Percentiles rank a stretch among this genome's conserved stretches.
Evolutionary conservation across 2,888 invertebrate genomes (phyloP).

Genomic region (Petrolisthes cinctipes): DNA sequence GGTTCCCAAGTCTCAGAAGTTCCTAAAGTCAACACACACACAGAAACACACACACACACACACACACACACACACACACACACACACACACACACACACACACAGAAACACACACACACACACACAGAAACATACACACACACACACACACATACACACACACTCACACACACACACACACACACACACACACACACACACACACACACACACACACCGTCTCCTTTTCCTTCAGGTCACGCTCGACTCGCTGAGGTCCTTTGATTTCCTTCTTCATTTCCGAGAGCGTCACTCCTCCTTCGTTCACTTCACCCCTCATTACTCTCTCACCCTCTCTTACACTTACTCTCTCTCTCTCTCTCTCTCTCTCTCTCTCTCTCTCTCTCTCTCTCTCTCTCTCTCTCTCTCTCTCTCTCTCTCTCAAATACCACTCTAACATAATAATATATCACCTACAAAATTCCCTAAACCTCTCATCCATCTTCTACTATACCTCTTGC

Average conservation of each 20-base stretch:
- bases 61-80: background rate
- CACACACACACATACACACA: background rate
- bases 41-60: background rate
- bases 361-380: no score
- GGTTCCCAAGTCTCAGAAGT: no score
- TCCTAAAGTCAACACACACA: background rate
- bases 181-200: background rate
- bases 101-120: background rate
- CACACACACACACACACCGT: background rate
- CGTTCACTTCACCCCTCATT: background rate
- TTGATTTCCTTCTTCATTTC: background rate
- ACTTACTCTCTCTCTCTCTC: no score
- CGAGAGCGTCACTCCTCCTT: background rate
- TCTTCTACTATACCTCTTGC: no score
- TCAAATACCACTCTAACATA: no score
- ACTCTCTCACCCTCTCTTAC: background rate
- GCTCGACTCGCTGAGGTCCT: background rate
- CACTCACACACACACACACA: constrained; percentile 5
- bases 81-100: background rate
- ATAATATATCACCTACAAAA: no score
- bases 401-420: no score
- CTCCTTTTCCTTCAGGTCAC: background rate
- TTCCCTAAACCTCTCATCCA: no score
- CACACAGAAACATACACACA: background rate
- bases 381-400: no score